These are phyloP conservation scores for Equus przewalskii DNA, from an alignment of 2,113 vertebrate species.

Conservation along the genomic window DNA sequence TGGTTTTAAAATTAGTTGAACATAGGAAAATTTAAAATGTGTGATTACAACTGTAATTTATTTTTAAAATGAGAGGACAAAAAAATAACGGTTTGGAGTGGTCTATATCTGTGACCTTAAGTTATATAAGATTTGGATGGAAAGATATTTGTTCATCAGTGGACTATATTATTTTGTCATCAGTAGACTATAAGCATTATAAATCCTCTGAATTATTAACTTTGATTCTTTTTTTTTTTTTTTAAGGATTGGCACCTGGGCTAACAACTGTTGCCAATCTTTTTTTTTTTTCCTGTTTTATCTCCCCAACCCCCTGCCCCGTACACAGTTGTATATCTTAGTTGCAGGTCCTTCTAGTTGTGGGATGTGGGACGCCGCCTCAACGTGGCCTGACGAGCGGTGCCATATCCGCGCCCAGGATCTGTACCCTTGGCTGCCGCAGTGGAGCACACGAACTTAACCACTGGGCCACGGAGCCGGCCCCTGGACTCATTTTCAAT, in stretches of 20 bases:
- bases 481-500: background rate
- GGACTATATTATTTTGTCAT: background rate
- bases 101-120: background rate
- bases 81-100: background rate
- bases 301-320: too few relatives aligned
- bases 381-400: too few relatives aligned
- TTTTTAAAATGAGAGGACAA: background rate
- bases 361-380: too few relatives aligned
- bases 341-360: too few relatives aligned
- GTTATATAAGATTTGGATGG: background rate
- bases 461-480: too few relatives aligned
- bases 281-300: too few relatives aligned
- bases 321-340: too few relatives aligned
- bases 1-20: slow-evolving; percentile 38
- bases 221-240: background rate
- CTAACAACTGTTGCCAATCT: too few relatives aligned
- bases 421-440: too few relatives aligned
- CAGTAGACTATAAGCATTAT: background rate
- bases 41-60: background rate
- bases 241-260: too few relatives aligned
- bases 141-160: background rate
- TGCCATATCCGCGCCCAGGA: too few relatives aligned
- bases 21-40: background rate
- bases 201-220: background rate
- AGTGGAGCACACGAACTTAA: too few relatives aligned